Conservation (phyloP, 2,113 vertebrate species). For the Pedionomus torquatus region DNA sequence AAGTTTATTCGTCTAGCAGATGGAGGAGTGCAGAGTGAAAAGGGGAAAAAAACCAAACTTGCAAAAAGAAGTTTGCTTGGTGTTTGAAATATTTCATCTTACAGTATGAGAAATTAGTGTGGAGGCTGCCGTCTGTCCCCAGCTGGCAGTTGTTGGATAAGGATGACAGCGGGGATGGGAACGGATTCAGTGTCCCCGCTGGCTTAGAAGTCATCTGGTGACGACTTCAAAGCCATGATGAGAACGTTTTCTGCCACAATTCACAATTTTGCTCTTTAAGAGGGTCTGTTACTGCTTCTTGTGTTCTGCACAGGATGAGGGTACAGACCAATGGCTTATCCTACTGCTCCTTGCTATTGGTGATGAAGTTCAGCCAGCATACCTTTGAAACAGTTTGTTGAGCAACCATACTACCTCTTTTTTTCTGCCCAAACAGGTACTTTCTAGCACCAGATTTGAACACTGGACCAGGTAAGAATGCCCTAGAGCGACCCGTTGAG, state of each 20-base stretch:
- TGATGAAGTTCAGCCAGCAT: neutral
- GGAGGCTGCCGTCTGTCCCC: neutral
- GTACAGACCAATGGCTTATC: neutral
- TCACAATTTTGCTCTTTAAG: neutral
- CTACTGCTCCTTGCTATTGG: neutral
- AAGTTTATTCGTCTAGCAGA: neutral
- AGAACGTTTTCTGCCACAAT: neutral
- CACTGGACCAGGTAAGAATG: rapidly evolving
- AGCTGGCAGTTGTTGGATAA: neutral
- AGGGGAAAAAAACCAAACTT: neutral
- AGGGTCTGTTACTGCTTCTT: neutral
- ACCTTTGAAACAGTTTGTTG: neutral
- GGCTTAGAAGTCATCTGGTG: neutral
- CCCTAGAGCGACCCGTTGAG: neutral
- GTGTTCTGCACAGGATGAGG: neutral
- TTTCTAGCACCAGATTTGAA: neutral
- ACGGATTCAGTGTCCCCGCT: neutral
- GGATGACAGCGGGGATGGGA: neutral
- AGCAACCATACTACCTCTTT: neutral
- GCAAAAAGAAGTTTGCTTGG: neutral
- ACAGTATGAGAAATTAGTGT: neutral
- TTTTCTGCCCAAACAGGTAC: neutral
- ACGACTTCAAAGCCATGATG: neutral
- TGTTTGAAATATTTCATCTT: neutral
- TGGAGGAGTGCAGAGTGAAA: neutral